Evolutionary conservation across 2,888 invertebrate genomes (phyloP).

Genomic region (Nomada goodeniana): DNA sequence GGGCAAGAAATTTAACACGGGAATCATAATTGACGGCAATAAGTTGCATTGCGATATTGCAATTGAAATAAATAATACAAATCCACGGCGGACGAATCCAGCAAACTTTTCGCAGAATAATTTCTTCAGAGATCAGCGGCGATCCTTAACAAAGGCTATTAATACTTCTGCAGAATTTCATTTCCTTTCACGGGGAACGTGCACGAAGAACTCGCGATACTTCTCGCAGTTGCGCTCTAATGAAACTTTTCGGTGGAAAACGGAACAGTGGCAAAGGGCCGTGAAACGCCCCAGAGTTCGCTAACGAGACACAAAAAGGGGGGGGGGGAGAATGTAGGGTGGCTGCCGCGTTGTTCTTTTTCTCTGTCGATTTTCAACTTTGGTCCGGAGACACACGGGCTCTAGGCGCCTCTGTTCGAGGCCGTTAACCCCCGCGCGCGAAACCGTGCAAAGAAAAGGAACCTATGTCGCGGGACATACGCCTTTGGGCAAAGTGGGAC

Average conservation of each 20-base stretch:
- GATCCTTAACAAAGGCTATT: background rate
- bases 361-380: constrained; percentile 42
- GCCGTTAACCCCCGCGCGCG: constrained; percentile 51
- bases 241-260: constrained; percentile 59
- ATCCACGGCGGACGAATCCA: too few relatives aligned
- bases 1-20: too few relatives aligned
- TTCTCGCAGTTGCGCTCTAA: constrained; percentile 36
- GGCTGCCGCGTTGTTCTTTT: background rate
- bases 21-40: too few relatives aligned
- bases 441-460: constrained; percentile 13
- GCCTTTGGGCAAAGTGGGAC: background rate
- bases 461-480: background rate
- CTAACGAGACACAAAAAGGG: constrained; percentile 51
- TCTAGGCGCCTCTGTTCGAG: constrained; percentile 46
- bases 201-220: background rate
- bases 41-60: too few relatives aligned
- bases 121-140: too few relatives aligned
- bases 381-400: constrained; percentile 33
- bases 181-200: background rate
- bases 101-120: too few relatives aligned
- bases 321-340: background rate
- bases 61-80: too few relatives aligned
- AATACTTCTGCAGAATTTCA: background rate
- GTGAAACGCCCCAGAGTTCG: constrained; percentile 48
- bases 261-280: constrained; percentile 37